Conservation (phyloP, 2,113 vertebrate genomes). For the Notothenia rossii region DNA sequence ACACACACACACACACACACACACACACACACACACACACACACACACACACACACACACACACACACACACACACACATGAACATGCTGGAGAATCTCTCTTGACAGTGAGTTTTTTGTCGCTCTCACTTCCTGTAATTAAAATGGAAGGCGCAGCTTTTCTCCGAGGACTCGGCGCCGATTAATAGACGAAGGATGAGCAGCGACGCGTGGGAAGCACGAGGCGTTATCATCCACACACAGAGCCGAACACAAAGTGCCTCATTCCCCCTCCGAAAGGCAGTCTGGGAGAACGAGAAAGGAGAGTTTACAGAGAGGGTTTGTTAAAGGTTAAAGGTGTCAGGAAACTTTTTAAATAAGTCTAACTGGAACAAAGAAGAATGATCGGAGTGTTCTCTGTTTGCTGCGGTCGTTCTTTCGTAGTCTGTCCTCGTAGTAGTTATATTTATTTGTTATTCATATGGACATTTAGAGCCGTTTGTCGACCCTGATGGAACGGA, state of each 20-base stretch:
- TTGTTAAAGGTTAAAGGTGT: slow-evolving; percentile 40
- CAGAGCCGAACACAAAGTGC: slow-evolving; percentile 69
- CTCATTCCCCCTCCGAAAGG: slow-evolving; percentile 20
- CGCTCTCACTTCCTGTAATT: slow-evolving; percentile 61
- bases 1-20: slow-evolving; percentile 19
- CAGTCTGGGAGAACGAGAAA: slow-evolving; percentile 23
- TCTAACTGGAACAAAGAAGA: no score
- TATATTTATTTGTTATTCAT: no score
- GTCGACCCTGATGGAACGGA: no score
- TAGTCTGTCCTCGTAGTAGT: no score
- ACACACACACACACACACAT: no score
- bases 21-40: background rate
- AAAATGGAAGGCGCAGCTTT: slow-evolving; percentile 51
- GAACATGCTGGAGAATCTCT: no score
- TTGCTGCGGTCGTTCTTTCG: no score
- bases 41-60: no score
- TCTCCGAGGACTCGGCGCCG: slow-evolving; percentile 49
- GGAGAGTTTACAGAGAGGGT: background rate
- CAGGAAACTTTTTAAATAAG: no score
- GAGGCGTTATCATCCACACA: slow-evolving; percentile 66
- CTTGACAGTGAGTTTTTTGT: slow-evolving; percentile 25
- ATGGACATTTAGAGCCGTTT: no score
- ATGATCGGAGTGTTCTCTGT: no score
- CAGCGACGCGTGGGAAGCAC: slow-evolving; percentile 57
- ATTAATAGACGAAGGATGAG: slow-evolving; percentile 72